These are phyloP conservation scores for Brachyopa scutellaris DNA, from an alignment of 2,888 invertebrate genomes.

Conservation along the genomic window DNA sequence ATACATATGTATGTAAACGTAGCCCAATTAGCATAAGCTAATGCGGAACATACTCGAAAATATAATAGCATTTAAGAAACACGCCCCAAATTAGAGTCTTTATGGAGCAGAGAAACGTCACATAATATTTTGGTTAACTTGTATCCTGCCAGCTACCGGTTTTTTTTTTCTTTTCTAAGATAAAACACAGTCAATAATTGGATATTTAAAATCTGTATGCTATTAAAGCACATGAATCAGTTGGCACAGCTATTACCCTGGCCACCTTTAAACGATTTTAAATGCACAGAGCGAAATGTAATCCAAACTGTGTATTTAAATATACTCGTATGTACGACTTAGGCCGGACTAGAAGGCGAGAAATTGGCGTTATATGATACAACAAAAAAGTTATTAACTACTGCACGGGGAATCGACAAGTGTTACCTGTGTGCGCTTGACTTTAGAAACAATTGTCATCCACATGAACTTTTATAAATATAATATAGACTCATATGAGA, in stretches of 20 bases:
- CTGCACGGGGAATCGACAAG: too few relatives aligned
- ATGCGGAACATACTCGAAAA: background rate
- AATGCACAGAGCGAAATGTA: background rate
- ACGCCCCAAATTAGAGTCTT: background rate
- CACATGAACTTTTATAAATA: too few relatives aligned
- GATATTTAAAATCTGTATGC: background rate
- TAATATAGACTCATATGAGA: too few relatives aligned
- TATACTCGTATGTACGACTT: background rate
- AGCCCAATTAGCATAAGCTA: too few relatives aligned
- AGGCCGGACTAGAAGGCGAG: conserved; percentile 2
- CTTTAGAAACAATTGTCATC: too few relatives aligned
- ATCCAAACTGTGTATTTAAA: too few relatives aligned
- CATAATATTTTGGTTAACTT: conserved; percentile 7
- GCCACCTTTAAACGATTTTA: conserved; percentile 5
- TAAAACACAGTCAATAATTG: conserved; percentile 10
- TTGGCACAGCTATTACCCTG: background rate
- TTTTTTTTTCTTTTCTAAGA: conserved; percentile 16
- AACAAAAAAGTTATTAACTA: too few relatives aligned
- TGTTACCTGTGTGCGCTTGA: too few relatives aligned
- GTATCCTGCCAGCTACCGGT: conserved; percentile 48
- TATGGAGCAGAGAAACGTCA: background rate
- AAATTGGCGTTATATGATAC: conserved; percentile 8
- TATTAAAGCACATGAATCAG: too few relatives aligned
- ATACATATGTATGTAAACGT: too few relatives aligned
- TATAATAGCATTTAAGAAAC: background rate